A percentile compares a stretch with the other conserved stretches of the same genome.
phyloP scores from a whole-genome alignment of 2,797 vertebrate genomes.

The Otolemur crassicaudatus region DNA sequence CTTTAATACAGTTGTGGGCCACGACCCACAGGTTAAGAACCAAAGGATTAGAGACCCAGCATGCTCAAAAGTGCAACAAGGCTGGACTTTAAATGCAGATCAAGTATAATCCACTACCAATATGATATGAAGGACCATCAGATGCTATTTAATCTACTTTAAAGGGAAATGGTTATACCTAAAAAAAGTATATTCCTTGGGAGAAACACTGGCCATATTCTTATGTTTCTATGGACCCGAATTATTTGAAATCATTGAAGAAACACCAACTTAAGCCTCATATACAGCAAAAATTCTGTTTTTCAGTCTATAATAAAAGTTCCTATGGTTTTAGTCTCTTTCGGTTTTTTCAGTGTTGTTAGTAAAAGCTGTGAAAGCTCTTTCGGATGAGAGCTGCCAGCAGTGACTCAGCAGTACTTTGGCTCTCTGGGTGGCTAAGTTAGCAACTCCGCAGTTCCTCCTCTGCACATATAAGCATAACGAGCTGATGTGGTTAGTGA shows the following conservation, averaged over 20 bases:
- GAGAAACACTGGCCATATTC: neutral
- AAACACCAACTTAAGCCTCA: neutral
- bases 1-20: no score
- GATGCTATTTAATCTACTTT: neutral
- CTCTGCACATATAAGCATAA: neutral
- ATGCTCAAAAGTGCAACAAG: neutral
- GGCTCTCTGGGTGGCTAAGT: neutral
- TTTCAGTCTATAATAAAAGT: neutral
- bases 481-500: neutral
- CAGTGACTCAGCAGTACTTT: neutral
- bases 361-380: neutral
- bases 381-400: slow-evolving; percentile 19
- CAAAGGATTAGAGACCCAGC: neutral
- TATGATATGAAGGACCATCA: neutral
- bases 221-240: neutral
- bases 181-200: neutral
- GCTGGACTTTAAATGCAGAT: neutral
- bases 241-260: neutral
- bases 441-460: neutral
- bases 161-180: neutral
- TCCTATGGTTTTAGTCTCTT: neutral
- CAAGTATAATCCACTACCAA: neutral
- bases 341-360: slow-evolving; percentile 37
- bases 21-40: no score
- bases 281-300: neutral